Percentiles rank a stretch among this genome's conserved stretches.
phyloP scores from a whole-genome alignment of 2,888 invertebrate genomes.

The Drosophila prolongata region DNA sequence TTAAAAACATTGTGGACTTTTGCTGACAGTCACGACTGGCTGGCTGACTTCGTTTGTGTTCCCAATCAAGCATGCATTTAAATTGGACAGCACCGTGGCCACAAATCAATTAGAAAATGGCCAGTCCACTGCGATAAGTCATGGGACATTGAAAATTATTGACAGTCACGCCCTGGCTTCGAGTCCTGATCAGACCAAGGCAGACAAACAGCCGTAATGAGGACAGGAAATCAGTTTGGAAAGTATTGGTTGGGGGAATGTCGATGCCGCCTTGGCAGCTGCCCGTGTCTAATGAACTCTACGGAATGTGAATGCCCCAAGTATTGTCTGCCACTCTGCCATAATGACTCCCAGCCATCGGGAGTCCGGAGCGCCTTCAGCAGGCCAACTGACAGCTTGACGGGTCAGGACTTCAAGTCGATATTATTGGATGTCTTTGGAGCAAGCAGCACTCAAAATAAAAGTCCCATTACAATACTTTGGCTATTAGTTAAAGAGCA shows the following conservation, averaged over 20 bases:
- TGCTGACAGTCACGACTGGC: constrained; percentile 20
- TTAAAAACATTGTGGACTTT: constrained; percentile 30
- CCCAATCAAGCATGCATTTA: constrained; percentile 40
- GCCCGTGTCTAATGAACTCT: constrained; percentile 58
- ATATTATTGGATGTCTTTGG: constrained; percentile 64
- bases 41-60: background rate
- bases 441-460: background rate
- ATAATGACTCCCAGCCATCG: constrained; percentile 67
- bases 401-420: constrained; percentile 33
- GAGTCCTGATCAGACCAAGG: constrained; percentile 4
- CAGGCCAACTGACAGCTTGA: constrained; percentile 54
- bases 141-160: constrained; percentile 39
- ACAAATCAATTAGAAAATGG: constrained; percentile 65
- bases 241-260: constrained; percentile 14
- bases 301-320: constrained; percentile 37
- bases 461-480: background rate
- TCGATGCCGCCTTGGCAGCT: constrained; percentile 22
- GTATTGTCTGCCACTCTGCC: constrained; percentile 69
- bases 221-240: constrained; percentile 42
- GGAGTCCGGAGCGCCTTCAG: constrained; percentile 29
- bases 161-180: constrained; percentile 22
- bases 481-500: no score
- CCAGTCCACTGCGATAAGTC: constrained; percentile 16
- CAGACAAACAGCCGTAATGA: constrained; percentile 51
- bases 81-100: constrained; percentile 53